Conservation (phyloP, 2,113 vertebrate species). For the Trinectes maculatus region DNA sequence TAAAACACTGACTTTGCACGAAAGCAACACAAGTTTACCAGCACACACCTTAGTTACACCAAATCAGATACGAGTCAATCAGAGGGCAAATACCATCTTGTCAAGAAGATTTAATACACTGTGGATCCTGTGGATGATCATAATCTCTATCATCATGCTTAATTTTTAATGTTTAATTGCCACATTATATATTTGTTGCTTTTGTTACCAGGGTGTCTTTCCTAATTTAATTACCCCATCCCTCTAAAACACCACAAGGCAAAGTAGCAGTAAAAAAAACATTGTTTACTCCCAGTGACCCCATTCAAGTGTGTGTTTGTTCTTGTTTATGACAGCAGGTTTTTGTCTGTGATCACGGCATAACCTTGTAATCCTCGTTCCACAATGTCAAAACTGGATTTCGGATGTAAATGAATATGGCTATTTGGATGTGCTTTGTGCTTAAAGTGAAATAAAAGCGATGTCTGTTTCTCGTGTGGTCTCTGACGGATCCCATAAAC, state of each 20-base stretch:
- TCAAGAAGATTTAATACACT: conserved; percentile 57
- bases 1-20: conserved; percentile 79
- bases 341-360: conserved; percentile 31
- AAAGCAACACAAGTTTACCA: conserved; percentile 66
- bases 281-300: conserved; percentile 16
- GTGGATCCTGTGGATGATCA: conserved; percentile 35
- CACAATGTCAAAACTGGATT: conserved; percentile 32
- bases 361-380: conserved; percentile 15
- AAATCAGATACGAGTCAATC: conserved; percentile 70
- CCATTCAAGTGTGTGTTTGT: conserved; percentile 7
- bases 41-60: conserved; percentile 67
- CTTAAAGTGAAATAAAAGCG: conserved; percentile 61
- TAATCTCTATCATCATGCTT: conserved; percentile 42
- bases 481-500: conserved; percentile 82
- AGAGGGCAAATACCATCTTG: conserved; percentile 70
- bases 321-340: conserved; percentile 33
- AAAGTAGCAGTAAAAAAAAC: conserved; percentile 16
- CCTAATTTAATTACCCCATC: conserved; percentile 18
- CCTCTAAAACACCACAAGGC: conserved; percentile 21
- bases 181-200: conserved; percentile 55
- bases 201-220: conserved; percentile 52
- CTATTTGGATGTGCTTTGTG: conserved; percentile 38
- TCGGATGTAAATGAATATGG: conserved; percentile 49
- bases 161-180: conserved; percentile 50
- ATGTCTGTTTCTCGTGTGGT: conserved; percentile 61